Evolutionary conservation across 2,888 invertebrate species (phyloP), one percentile per base, ranked within the genome.

Genomic region (Pandemis cinnamomeana): DNA sequence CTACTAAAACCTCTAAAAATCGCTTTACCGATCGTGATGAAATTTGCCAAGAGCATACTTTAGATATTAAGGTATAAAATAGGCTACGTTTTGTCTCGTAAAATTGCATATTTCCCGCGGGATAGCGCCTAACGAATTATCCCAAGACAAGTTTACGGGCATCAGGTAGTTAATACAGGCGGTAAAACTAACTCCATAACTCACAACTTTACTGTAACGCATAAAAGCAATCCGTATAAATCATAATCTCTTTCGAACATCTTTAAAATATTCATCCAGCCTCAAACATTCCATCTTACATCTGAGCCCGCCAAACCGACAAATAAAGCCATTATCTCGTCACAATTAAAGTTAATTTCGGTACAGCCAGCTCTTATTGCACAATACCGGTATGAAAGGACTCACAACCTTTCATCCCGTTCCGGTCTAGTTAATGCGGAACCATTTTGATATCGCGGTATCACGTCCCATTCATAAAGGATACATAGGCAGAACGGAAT

Each of bases 381-480:
- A 62, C 41, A 42, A 62, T 20, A 62, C 41, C 27, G 41, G 41
- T 42, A 62, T 62, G 67, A 55, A 67, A 67, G 67, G 67, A 63
- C 63, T 46, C 63, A 42, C 62, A 46, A 63, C 53, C 67, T 67
- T 55, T 53, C 53, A 67, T 67, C 67, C 53, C 42, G 67, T 67
- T 67, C 53, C 67, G 53, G 53, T 41, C 53, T 67, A 67, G 67
- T 67, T 53, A 67, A 53, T 67, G 20, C 53, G 15, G 53, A 55
- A 53, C 67, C 36, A 63, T 63, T 63, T 67, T 64, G 64, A 64
- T 64, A 64, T 51, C 64, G 64, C 48, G 44, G 72, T 67, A 55
- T 51, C 51, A 60, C 36, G 53, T 72, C 55, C 61, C 44, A 46
- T 46, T 67, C 67, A 67, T 67, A 67, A 72, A 62, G 72, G 67